A percentile compares a stretch with the other conserved stretches of the same genome.
These are phyloP conservation scores for Catamblyrhynchus diadema DNA, from an alignment of 2,797 vertebrate genomes.

Conservation along the genomic window DNA sequence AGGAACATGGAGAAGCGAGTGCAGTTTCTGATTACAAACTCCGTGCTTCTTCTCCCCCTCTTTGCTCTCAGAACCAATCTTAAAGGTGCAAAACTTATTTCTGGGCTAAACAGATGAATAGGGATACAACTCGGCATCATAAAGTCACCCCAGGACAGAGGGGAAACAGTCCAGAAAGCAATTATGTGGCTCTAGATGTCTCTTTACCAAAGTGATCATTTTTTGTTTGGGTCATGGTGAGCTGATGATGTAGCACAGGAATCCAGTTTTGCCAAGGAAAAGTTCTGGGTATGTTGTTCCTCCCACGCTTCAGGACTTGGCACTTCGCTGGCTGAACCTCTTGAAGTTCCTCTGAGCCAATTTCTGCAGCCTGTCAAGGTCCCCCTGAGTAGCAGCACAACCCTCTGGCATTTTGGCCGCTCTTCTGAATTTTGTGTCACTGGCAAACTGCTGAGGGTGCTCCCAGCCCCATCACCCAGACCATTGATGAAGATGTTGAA, in stretches of 20 bases:
- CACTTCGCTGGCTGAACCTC: background rate
- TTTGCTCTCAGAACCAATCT: background rate
- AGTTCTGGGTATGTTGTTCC: background rate
- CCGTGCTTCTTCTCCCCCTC: fast-evolving
- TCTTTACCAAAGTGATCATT: background rate
- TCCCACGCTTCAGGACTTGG: background rate
- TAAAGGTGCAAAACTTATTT: background rate
- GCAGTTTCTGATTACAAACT: background rate
- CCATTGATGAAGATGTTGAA: background rate
- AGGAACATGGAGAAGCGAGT: background rate
- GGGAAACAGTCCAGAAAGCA: background rate
- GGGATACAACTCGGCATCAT: background rate
- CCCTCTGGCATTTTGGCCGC: background rate
- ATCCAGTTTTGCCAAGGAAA: background rate
- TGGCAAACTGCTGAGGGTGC: background rate
- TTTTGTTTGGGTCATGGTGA: background rate
- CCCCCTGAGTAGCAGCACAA: fast-evolving
- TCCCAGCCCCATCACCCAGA: background rate
- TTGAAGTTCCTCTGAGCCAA: background rate
- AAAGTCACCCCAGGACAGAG: background rate
- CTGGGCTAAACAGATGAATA: background rate
- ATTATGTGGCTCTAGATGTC: background rate
- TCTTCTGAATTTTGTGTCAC: background rate
- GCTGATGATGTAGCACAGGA: background rate
- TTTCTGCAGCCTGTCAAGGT: background rate